Evolutionary conservation across 2,797 vertebrate species (phyloP).

Genomic region (Microctenopoma steveboyesi): DNA sequence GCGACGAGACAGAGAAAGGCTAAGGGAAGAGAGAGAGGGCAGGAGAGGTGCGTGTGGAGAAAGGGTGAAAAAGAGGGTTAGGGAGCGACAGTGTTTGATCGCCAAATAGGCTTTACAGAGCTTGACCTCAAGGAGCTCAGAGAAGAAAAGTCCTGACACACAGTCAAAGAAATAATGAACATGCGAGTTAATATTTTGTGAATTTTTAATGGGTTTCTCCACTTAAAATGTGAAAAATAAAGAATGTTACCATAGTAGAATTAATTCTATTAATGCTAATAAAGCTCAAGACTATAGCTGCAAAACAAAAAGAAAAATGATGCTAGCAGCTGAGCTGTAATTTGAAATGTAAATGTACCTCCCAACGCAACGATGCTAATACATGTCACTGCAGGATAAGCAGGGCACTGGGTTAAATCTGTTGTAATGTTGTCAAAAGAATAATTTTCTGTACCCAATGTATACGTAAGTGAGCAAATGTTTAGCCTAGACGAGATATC

Average conservation of each 20-base stretch:
- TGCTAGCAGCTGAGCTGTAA: conserved; percentile 51
- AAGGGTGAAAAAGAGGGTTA: conserved; percentile 49
- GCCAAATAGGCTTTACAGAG: conserved; percentile 92
- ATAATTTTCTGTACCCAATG: conserved; percentile 79
- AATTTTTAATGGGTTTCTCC: conserved; percentile 20
- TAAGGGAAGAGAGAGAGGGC: conserved; percentile 52
- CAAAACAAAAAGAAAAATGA: not conserved
- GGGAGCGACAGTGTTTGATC: conserved; percentile 86
- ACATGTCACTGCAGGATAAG: conserved; percentile 71
- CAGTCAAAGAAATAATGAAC: conserved; percentile 55
- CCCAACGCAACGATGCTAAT: conserved; percentile 65
- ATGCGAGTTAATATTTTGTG: conserved; percentile 53
- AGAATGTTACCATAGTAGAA: not conserved
- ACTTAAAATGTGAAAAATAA: not conserved
- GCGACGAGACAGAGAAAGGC: conserved; percentile 43
- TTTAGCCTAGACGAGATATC: conserved; percentile 79
- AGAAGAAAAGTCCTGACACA: conserved; percentile 80
- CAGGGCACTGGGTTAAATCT: conserved; percentile 77
- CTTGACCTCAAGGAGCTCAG: conserved; percentile 88
- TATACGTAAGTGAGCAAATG: conserved; percentile 82
- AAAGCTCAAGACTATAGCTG: conserved; percentile 10
- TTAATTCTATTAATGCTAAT: not conserved
- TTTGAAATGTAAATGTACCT: conserved; percentile 77
- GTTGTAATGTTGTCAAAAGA: conserved; percentile 79
- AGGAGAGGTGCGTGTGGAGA: conserved; percentile 51